Evolutionary conservation across 2,888 invertebrate genomes (phyloP), one percentile per base, ranked within the genome.

Genomic region (Drosophila affinis): DNA sequence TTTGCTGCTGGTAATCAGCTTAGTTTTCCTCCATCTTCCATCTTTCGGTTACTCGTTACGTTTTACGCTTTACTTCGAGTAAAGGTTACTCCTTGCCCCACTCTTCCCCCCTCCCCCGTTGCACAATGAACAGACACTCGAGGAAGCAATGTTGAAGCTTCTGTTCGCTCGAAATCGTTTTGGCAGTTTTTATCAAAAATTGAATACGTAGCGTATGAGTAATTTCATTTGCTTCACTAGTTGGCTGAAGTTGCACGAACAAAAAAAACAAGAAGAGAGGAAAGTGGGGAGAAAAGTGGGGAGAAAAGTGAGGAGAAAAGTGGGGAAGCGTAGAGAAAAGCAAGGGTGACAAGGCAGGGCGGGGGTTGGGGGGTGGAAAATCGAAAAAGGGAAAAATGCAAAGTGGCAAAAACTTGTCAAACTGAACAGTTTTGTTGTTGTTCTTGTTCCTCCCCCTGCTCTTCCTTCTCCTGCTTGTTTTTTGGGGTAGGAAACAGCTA

Each of bases 141-240:
- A 47, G 44, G 52, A 58, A 58, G 49, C 34, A 24, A 53, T 58
- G 21, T 47, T 51, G 46, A 47, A 63, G 54, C 47, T 57, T 56
- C 39, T 62, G 44, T 49, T 57, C 46, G 55, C 68, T 48, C 46
- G 45, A 68, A 60, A 71, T 72, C 75, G 67, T 72, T 74, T 72
- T 79, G 70, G 39, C 62, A 59, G 74, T 76, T 67, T 75, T 70
- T 78, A 68, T 81, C 69, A 79, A 75, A 81, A 81, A 85, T 81
- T 82, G 88, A 78, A 82, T 69, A 71, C 72, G 79, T 79, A 68
- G 81, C 81, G 75, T 86, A 83, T 84, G 81, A 86, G 83, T 86
- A 77, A 86, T 86, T 86, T 83, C 68, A 77, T 86, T 79, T 85
- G 71, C 76, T 68, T 49, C 45, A 78, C 55, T 79, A 81, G 84